phyloP scores from a whole-genome alignment of 2,113 vertebrate species.

The Raja brachyura region DNA sequence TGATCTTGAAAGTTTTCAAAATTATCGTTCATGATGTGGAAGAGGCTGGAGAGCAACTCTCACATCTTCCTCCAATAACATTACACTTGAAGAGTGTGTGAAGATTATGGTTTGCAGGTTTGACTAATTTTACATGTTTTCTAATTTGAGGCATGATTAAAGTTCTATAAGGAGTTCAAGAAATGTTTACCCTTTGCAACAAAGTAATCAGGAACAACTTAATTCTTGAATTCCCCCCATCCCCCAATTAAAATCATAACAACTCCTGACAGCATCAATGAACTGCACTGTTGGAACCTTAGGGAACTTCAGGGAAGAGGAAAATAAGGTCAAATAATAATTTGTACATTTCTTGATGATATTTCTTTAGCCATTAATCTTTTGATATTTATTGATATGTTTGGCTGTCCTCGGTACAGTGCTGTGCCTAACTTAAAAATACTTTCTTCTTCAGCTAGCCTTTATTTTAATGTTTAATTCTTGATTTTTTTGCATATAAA shows the following conservation, averaged over 20 bases:
- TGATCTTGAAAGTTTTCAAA: not conserved
- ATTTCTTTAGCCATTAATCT: not conserved
- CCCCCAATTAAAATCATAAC: not conserved
- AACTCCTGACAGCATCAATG: not conserved
- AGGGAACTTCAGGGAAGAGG: not conserved
- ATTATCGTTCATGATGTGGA: not conserved
- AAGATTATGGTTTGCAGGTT: too few relatives aligned
- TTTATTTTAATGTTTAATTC: not conserved
- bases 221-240: not conserved
- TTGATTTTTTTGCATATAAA: not conserved
- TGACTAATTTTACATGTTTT: too few relatives aligned
- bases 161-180: not conserved
- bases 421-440: not conserved
- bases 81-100: not conserved
- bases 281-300: not conserved
- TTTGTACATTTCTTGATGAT: not conserved
- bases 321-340: not conserved
- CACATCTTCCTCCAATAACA: not conserved
- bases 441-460: not conserved
- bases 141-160: too few relatives aligned
- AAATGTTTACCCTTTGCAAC: not conserved
- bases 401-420: not conserved
- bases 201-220: not conserved
- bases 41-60: not conserved
- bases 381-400: not conserved